Base-by-base conservation (phyloP, 2,797 vertebrate species). In the Poliocrania exsul region DNA sequence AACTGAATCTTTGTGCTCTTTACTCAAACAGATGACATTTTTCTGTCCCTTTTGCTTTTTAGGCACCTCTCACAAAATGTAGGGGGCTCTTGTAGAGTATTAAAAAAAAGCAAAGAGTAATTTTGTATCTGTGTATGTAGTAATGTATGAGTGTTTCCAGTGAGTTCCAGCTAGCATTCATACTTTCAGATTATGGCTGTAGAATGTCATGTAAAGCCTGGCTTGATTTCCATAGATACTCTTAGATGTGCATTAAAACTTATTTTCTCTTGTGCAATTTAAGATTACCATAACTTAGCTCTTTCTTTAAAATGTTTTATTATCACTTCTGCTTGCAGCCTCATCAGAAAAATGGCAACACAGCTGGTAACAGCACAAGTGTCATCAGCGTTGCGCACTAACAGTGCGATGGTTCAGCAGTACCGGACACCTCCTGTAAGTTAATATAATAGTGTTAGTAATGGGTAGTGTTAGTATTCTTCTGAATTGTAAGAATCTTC, bases 291-390 rank as follows among this genome's bases (percentile, higher is more conserved):
- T 91, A 70, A 46, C 4, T 26, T 73, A 58, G 7, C 31, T 73
- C 15, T 60, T 81, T 16, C 5, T 86, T 70, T 75, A 40, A 91
- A 78, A 15, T 29, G 40, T 11, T 58, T 62, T 65, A 14, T 78
- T 67, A 44, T 65, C 13, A 49, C 62, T 96, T 96, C 71, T 96
- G n/a, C 75, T 91, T 97, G 53, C 86, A 99, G 99, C 81, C 98
- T 99, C 12, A 98, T 99, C 90, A 98, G 98, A 88, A 98, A 98
- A 87, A 99, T 99, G 99, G 99, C 99, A 47, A 98, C 99, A 57
- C 99, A 99, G 97, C 98, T 99, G 89, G 99, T 99, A 33, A 98
- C 99, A 5, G 96, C 99, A 25, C 99, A 99, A 89, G 98, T 99
- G 97, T 99, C 99, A 80, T 98, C 99, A 7, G 86, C 98, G 42